Percentiles rank a stretch among this genome's conserved stretches.
Evolutionary conservation across 2,888 invertebrate species (phyloP).

Genomic region (Noctua comes): DNA sequence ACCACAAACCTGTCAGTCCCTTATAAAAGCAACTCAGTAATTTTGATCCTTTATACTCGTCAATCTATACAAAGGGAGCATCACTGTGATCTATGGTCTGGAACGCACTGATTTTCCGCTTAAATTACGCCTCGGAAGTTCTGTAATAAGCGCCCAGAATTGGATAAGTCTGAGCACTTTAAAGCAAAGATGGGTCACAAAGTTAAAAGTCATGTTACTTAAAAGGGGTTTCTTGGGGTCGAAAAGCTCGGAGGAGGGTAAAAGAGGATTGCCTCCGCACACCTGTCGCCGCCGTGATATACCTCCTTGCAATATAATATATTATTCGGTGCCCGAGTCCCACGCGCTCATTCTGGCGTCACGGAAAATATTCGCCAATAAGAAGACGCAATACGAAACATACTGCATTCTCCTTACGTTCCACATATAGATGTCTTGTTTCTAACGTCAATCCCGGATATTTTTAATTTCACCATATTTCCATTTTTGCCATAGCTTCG

Average conservation of each 20-base stretch:
- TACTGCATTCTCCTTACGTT: slow-evolving; percentile 33
- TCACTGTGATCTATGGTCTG: slow-evolving; percentile 62
- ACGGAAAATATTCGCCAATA: slow-evolving; percentile 61
- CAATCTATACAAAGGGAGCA: slow-evolving; percentile 58
- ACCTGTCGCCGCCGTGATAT: slow-evolving; percentile 83
- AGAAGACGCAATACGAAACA: slow-evolving; percentile 51
- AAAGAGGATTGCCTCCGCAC: slow-evolving; percentile 86
- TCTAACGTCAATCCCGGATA: slow-evolving; percentile 18
- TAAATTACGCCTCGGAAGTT: slow-evolving; percentile 71
- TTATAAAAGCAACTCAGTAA: slow-evolving; percentile 42
- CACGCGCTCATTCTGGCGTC: slow-evolving; percentile 58
- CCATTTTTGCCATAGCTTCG: not conserved
- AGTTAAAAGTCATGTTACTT: slow-evolving; percentile 90
- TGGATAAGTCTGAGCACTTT: slow-evolving; percentile 85
- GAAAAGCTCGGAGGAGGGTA: slow-evolving; percentile 82
- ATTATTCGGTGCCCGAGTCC: slow-evolving; percentile 67
- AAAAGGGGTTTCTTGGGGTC: slow-evolving; percentile 88
- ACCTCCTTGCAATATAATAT: slow-evolving; percentile 75
- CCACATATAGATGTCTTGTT: not conserved
- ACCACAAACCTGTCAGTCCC: slow-evolving; percentile 45
- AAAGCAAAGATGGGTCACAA: slow-evolving; percentile 89
- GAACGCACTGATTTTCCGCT: slow-evolving; percentile 68
- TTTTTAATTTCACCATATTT: slow-evolving; percentile 21
- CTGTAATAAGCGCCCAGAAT: slow-evolving; percentile 76
- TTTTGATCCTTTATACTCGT: slow-evolving; percentile 50